Percentiles rank a stretch among this genome's conserved stretches.
These are phyloP conservation scores for Tolypeutes matacus DNA, from an alignment of 2,797 vertebrate genomes.

Conservation along the genomic window DNA sequence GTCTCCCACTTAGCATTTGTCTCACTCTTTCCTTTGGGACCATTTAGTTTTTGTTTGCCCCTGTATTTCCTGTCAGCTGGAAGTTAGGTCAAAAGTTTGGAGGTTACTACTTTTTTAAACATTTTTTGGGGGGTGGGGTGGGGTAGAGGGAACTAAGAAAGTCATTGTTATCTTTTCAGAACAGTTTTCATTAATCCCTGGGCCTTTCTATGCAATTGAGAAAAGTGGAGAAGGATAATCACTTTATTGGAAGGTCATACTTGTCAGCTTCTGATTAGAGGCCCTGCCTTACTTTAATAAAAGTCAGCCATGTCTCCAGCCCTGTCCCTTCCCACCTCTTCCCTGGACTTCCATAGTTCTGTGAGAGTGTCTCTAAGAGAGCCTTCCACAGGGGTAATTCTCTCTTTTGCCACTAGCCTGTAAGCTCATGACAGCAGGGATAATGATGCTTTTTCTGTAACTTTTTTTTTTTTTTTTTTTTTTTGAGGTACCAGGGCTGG, in stretches of 20 bases:
- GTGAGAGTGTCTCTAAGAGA: background rate
- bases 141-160: background rate
- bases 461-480: background rate
- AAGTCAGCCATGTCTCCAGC: background rate
- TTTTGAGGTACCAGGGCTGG: too few species aligned
- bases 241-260: background rate
- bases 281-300: slow-evolving; percentile 12
- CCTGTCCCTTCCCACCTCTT: background rate
- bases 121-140: background rate
- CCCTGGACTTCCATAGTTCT: background rate
- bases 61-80: background rate
- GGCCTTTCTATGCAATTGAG: background rate
- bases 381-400: background rate
- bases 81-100: background rate
- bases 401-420: background rate
- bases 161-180: slow-evolving; percentile 22
- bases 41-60: background rate
- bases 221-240: background rate
- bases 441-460: background rate
- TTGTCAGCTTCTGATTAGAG: background rate
- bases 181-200: background rate
- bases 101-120: background rate
- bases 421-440: background rate
- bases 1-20: background rate
- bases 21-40: background rate